Conservation (phyloP, 2,888 invertebrate genomes). For the Drosophila conformis region DNA sequence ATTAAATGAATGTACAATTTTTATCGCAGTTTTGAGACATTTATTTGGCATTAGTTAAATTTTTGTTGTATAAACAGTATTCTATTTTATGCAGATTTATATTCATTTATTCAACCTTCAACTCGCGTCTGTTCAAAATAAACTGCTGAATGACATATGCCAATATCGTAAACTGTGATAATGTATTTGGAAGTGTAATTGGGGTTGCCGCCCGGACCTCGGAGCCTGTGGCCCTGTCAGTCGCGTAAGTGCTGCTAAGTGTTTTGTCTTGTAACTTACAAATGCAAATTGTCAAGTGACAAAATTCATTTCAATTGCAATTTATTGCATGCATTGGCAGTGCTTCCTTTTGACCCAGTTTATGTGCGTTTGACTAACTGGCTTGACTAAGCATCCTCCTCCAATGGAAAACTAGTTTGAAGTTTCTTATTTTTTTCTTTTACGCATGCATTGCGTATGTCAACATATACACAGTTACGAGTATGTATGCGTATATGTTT, state of each 20-base stretch:
- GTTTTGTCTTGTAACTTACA: slow-evolving; percentile 75
- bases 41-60: neutral
- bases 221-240: slow-evolving; percentile 53
- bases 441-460: slow-evolving; percentile 68
- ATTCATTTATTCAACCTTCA: slow-evolving; percentile 30
- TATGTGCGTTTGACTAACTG: slow-evolving; percentile 22
- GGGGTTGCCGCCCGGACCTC: slow-evolving; percentile 44
- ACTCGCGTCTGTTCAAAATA: slow-evolving; percentile 21
- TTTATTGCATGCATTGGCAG: slow-evolving; percentile 62
- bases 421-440: slow-evolving; percentile 19
- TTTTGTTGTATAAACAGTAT: neutral
- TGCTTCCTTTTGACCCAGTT: slow-evolving; percentile 71
- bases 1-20: neutral
- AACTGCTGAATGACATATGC: slow-evolving; percentile 40
- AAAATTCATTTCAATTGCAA: slow-evolving; percentile 69
- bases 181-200: slow-evolving; percentile 42
- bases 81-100: slow-evolving; percentile 2
- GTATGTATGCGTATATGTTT: slow-evolving; percentile 13
- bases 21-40: neutral
- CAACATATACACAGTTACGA: slow-evolving; percentile 21
- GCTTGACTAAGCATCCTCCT: slow-evolving; percentile 39
- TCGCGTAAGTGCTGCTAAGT: slow-evolving; percentile 65
- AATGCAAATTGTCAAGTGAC: slow-evolving; percentile 74
- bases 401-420: slow-evolving; percentile 55
- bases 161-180: slow-evolving; percentile 32